Base-by-base conservation (phyloP, 2,797 vertebrate species). In the Cossypha niveicapilla region DNA sequence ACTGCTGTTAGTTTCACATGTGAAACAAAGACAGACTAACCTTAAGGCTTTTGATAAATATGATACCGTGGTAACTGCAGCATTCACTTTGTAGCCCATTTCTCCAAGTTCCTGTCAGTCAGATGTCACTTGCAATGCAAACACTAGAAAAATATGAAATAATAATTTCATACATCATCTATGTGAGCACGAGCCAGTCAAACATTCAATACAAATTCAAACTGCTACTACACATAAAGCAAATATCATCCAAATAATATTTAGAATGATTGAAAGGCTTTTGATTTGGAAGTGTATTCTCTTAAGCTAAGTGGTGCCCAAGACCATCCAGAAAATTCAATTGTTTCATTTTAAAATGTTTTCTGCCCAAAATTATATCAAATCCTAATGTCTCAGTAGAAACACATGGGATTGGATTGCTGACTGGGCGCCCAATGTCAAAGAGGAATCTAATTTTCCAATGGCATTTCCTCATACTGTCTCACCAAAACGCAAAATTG, bases 251-350 rank as follows among this genome's bases (percentile, higher is more conserved):
- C 98, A 99, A 99, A 99, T 98, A 99, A 98, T 98, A 99, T 99
- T 99, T 99, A 98, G 98, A 98, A 99, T 99, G 99, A 99, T 99
- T 99, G 99, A 99, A 99, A 99, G 98, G 98, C 98, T 99, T 99
- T 99, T 99, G 99, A 99, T 99, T 99, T 99, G 97, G 98, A 99
- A 99, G 99, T 99, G 98, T 99, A 99, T 99, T 99, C 99, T 99
- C 98, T 99, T 99, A 98, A 98, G 98, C 98, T 99, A 99, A 99
- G 99, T 99, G 99, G 99, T 99, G 98, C 98, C 98, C 96, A 98
- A 98, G 98, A 99, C 99, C 98, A 99, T 99, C 98, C 98, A 98
- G 98, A 98, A 99, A 99, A 99, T 99, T 98, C 98, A 99, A 99
- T 99, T 99, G 98, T 98, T 98, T 98, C 98, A 99, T 99, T 99